phyloP scores from a whole-genome alignment of 2,888 invertebrate genomes.

The Embidobia sp. region DNA sequence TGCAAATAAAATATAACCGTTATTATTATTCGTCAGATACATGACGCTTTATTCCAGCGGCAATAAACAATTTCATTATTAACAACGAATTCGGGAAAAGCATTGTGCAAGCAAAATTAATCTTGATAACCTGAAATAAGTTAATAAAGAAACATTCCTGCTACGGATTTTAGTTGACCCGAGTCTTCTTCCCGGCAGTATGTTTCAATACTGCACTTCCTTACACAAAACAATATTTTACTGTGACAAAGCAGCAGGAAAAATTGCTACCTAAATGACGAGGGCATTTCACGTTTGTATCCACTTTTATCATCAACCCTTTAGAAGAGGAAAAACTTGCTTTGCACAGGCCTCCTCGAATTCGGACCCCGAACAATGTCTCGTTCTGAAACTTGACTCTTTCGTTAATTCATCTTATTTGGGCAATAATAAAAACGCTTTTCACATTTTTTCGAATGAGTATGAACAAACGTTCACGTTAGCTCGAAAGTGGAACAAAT shows the following conservation, averaged over 20 bases:
- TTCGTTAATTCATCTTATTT: too few species aligned
- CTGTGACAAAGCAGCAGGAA: not conserved
- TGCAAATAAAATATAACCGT: too few species aligned
- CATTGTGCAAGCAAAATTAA: not conserved
- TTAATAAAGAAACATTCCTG: slow-evolving; percentile 9
- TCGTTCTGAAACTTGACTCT: too few species aligned
- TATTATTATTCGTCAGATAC: not conserved
- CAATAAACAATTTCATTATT: not conserved
- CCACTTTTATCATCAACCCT: too few species aligned
- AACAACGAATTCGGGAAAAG: not conserved
- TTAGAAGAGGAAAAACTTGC: too few species aligned
- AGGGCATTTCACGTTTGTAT: not conserved
- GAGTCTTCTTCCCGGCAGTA: not conserved
- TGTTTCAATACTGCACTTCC: slow-evolving; percentile 9
- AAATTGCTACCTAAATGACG: slow-evolving; percentile 6
- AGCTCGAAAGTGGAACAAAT: too few species aligned
- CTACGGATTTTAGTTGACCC: slow-evolving; percentile 5
- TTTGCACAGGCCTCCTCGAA: too few species aligned
- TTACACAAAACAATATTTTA: slow-evolving; percentile 8
- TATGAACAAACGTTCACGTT: too few species aligned
- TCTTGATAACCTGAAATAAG: slow-evolving; percentile 1
- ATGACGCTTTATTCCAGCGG: too few species aligned
- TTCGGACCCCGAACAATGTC: too few species aligned
- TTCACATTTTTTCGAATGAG: too few species aligned
- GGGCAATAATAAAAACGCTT: too few species aligned